Evolutionary conservation across 2,113 vertebrate genomes (phyloP).

Genomic region (Mastomys natalensis): DNA sequence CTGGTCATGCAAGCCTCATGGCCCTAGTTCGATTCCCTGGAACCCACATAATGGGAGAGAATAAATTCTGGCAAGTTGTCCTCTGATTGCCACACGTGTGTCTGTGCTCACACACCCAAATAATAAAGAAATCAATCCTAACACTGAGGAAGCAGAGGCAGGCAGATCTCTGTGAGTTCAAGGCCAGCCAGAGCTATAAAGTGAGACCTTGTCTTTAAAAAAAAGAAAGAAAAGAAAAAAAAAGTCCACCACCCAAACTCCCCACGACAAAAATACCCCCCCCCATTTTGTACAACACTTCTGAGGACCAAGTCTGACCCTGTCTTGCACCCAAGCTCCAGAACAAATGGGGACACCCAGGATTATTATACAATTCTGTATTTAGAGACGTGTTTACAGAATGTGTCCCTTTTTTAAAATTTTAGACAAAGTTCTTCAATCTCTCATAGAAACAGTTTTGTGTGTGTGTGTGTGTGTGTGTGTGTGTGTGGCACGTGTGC

Average conservation of each 20-base stretch:
- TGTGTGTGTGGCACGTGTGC: background rate
- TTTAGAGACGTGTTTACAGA: slow-evolving; percentile 89
- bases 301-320: background rate
- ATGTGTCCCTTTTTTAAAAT: slow-evolving; percentile 85
- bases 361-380: slow-evolving; percentile 89
- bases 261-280: background rate
- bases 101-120: background rate
- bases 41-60: background rate
- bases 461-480: background rate
- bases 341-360: slow-evolving; percentile 76
- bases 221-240: no score
- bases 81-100: background rate
- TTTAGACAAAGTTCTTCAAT: slow-evolving; percentile 89
- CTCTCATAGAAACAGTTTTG: slow-evolving; percentile 87
- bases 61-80: background rate
- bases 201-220: background rate
- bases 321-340: background rate
- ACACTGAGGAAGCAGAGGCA: background rate
- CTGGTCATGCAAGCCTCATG: background rate
- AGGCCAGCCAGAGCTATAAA: background rate
- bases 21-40: background rate
- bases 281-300: background rate
- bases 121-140: background rate
- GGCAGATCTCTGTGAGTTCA: background rate
- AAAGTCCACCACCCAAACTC: background rate